Evolutionary conservation across 2,888 invertebrate species (phyloP), one percentile per base, ranked within the genome.

Genomic region (Spisula solida): DNA sequence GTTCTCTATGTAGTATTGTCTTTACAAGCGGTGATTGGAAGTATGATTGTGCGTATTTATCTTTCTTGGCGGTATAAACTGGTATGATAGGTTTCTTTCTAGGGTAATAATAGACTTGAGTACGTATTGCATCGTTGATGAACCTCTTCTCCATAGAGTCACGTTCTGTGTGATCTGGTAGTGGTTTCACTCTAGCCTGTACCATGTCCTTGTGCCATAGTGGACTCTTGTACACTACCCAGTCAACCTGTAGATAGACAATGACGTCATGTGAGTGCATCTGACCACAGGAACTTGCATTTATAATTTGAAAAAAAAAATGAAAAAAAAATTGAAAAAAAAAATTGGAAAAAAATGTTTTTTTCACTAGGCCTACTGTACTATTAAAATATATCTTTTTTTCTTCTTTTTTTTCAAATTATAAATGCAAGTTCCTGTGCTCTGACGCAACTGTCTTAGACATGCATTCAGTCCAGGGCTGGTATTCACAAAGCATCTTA

Each of bases 11-110:
- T 89, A 94, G 89, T 10, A 95, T 88, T 20, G 93, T 90, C 78
- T 93, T 92, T 0, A 94, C 95, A 0, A 93, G 79, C 1, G 95
- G 95, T 5, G 94, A 95, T 89, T 93, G 90, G 92, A 96, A 96
- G 88, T 96, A 96, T 34, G 94, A 93, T 55, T 91, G 90, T n/a
- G 95, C 94, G 88, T 93, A 94, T 84, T 90, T 93, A 87, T 96
- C 96, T 6, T 89, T 85, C 41, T 92, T 88, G 16, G 95, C 95
- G 81, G 95, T 92, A 88, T 96, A 96, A 8, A 92, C 92, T 0
- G 96, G 96, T 48, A 96, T 96, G 70, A 96, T 95, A 12, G 96
- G 95, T 31, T 91, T 92, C 80, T 92, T 94, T 80, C 94, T 86
- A 12, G 94, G 90, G 20, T 90, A 86, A 51, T 89, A 85, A 79